Evolutionary conservation across 2,797 vertebrate species (phyloP).

Genomic region (Pteropus rufus): DNA sequence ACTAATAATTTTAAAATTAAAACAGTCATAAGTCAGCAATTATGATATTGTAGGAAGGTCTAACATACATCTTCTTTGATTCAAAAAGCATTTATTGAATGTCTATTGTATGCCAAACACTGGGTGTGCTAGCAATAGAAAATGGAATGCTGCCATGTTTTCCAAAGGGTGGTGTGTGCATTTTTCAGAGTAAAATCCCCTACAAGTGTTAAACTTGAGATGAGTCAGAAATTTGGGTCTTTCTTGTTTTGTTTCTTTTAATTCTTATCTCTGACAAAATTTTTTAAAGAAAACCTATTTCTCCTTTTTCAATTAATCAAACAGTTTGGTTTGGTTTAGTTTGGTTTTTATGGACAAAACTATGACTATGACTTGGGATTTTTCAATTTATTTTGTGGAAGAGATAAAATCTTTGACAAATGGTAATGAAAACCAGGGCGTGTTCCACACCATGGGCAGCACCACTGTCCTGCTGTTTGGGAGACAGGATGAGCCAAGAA

Average conservation of each 20-base stretch:
- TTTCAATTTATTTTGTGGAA: neutral
- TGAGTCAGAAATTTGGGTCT: neutral
- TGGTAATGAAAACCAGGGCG: neutral
- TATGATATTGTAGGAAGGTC: neutral
- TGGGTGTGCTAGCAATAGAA: neutral
- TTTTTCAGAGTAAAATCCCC: neutral
- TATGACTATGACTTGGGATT: neutral
- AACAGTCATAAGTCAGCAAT: neutral
- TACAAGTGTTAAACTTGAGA: neutral
- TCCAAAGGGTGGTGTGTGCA: neutral
- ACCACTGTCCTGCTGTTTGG: neutral
- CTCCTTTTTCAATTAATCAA: neutral
- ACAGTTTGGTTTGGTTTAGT: neutral
- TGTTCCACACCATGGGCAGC: fast-evolving
- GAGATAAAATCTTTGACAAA: neutral
- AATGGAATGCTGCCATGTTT: neutral
- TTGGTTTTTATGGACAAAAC: neutral
- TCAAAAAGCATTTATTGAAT: neutral
- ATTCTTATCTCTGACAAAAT: neutral
- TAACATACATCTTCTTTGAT: neutral
- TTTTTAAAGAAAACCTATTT: neutral
- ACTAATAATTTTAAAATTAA: neutral
- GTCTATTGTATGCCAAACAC: neutral
- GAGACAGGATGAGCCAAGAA: neutral
- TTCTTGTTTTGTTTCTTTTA: neutral